These are phyloP conservation scores for Mus spicilegus DNA, from an alignment of 2,113 vertebrate species.

Conservation along the genomic window DNA sequence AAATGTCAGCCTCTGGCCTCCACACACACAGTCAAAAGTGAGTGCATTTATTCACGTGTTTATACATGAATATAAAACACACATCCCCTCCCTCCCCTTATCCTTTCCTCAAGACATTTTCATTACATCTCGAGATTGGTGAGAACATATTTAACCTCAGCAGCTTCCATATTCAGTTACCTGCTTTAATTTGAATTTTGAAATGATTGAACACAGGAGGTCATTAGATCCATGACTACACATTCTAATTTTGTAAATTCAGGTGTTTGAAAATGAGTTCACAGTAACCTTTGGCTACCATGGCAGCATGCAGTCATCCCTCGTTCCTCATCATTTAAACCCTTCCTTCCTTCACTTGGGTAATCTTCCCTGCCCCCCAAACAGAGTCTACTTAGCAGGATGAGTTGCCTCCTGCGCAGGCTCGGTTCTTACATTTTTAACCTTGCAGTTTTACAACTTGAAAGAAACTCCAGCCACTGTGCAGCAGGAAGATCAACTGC, in stretches of 20 bases:
- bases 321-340: not conserved
- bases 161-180: conserved; percentile 42
- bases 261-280: not conserved
- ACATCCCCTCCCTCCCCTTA: not conserved
- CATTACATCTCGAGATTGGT: conserved; percentile 41
- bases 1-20: not conserved
- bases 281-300: not conserved
- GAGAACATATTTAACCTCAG: conserved; percentile 47
- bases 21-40: not conserved
- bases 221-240: conserved; percentile 33
- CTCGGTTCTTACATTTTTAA: not conserved
- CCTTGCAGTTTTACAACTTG: not conserved
- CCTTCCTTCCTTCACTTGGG: not conserved
- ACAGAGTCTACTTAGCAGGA: not conserved
- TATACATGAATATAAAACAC: not conserved
- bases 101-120: not conserved
- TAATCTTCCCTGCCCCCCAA: not conserved
- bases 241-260: conserved; percentile 53
- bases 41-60: not conserved
- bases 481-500: not conserved
- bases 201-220: conserved; percentile 34
- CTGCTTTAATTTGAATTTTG: conserved; percentile 62
- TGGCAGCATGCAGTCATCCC: not conserved
- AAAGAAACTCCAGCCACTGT: not conserved
- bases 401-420: not conserved